Evolutionary conservation across 2,888 invertebrate species (phyloP), one percentile per base, ranked within the genome.

Genomic region (Drosophila flavopinicola): DNA sequence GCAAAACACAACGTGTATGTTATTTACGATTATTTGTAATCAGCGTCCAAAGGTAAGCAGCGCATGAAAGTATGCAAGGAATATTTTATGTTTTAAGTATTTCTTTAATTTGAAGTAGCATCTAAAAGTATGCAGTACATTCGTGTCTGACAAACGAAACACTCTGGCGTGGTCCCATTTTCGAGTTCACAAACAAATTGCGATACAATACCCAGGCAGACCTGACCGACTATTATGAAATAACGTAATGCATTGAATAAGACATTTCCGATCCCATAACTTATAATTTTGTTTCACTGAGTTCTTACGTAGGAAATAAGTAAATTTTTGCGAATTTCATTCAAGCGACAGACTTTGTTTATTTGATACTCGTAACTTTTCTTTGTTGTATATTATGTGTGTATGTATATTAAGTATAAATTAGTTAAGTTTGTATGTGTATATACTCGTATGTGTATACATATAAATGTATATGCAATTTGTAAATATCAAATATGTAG

Each of bases 401-500:
- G 33, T 52, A 49, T 72, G 32, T 64, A 67, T 66, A 57, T 70
- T 82, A 82, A 64, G 48, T 84, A 76, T 86, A 85, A 80, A 84
- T 85, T 80, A 80, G 65, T 83, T 85, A 86, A 68, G 78, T 77
- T 80, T 73, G 61, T 66, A 41, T 64, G 35, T 71, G 42, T 61
- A 64, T 64, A 64, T 58, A 48, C 67, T 41, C 38, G 53, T 39
- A 17, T 17, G 25, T 73, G 47, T 48, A 38, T 66, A 48, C 44
- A 61, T 49, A 49, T 60, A 42, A 58, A 52, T 72, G 38, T 73
- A 66, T 75, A 61, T 65, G 70, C 58, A 67, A 59, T 75, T 83
- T 72, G 76, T 78, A 85, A 85, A 85, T 83, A 83, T 79, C 79
- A 83, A 85, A 73, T 76, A 82, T 66, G 82, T 68, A 65, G 63